phyloP scores from a whole-genome alignment of 2,113 vertebrate genomes.

The Ptilonorhynchus violaceus region DNA sequence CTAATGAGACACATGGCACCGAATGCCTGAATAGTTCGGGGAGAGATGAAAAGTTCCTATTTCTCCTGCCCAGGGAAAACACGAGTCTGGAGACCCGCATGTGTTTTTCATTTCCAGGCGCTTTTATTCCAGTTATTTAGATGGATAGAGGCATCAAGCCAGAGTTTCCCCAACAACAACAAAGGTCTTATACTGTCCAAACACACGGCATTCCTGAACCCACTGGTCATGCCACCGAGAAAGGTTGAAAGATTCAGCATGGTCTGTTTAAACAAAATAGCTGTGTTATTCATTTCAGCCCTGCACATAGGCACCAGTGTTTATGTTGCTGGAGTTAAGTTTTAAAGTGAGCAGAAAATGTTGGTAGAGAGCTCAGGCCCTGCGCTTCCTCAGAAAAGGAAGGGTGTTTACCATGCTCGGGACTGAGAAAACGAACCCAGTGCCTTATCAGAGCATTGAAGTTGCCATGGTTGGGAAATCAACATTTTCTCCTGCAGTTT shows the following conservation, averaged over 20 bases:
- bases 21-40: not conserved
- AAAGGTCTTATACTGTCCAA: constrained; percentile 69
- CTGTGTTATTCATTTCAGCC: not conserved
- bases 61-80: constrained; percentile 58
- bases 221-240: constrained; percentile 48
- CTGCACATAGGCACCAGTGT: not conserved
- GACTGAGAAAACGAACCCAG: not conserved
- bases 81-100: constrained; percentile 56
- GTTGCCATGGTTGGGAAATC: not conserved
- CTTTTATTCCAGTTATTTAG: constrained; percentile 66
- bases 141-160: constrained; percentile 65
- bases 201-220: constrained; percentile 53
- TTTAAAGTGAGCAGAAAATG: constrained; percentile 37
- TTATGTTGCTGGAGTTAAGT: constrained; percentile 3
- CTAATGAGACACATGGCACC: constrained; percentile 16
- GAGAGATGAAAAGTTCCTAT: constrained; percentile 62
- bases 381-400: not conserved
- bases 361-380: not conserved
- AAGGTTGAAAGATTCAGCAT: constrained; percentile 34
- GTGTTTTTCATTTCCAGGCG: constrained; percentile 68
- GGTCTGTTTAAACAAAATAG: constrained; percentile 32
- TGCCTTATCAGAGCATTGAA: not conserved
- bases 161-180: constrained; percentile 67
- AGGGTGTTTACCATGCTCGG: not conserved
- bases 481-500: not conserved